Conservation (phyloP, 2,888 invertebrate species). For the Phalera bucephala region DNA sequence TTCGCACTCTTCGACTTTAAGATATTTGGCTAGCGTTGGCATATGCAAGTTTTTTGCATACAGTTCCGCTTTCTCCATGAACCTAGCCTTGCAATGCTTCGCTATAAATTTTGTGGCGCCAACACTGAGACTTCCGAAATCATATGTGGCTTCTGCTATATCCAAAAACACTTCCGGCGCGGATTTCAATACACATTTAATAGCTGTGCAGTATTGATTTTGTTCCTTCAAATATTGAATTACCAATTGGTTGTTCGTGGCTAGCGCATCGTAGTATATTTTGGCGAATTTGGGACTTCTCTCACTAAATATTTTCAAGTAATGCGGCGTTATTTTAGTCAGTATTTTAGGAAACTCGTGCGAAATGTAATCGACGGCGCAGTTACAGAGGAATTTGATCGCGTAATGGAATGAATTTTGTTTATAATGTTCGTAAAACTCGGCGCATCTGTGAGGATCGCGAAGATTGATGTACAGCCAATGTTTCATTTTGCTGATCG, state of each 20-base stretch:
- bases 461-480: constrained; percentile 22
- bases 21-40: constrained; percentile 20
- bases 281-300: constrained; percentile 17
- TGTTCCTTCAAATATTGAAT: constrained; percentile 9
- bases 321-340: constrained; percentile 20
- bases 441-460: constrained; percentile 17
- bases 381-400: constrained; percentile 24
- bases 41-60: constrained; percentile 29
- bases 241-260: constrained; percentile 8
- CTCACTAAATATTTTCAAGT: constrained; percentile 29
- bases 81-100: constrained; percentile 23
- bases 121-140: constrained; percentile 13
- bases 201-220: constrained; percentile 9
- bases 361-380: constrained; percentile 10
- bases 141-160: constrained; percentile 22
- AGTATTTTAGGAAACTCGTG: constrained; percentile 18
- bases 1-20: constrained; percentile 29
- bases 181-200: constrained; percentile 18
- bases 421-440: constrained; percentile 28
- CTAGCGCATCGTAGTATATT: constrained; percentile 20
- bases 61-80: constrained; percentile 30
- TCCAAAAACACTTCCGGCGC: constrained; percentile 27
- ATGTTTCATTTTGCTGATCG: constrained; percentile 23
- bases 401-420: constrained; percentile 17
- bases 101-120: constrained; percentile 28